Evolutionary conservation across 2,113 vertebrate species (phyloP).

Genomic region (Canis aureus): DNA sequence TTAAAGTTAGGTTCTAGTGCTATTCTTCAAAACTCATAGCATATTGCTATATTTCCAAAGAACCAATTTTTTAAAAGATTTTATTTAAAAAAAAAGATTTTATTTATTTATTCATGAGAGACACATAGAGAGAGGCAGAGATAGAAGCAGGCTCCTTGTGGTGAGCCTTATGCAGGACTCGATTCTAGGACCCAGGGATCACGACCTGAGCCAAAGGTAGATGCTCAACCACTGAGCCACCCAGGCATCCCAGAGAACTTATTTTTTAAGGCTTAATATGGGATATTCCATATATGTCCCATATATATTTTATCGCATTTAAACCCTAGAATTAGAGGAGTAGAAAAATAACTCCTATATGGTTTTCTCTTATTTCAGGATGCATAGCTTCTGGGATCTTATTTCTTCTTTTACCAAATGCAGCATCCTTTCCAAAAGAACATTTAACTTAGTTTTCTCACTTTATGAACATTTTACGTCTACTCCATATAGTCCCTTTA

Average conservation of each 20-base stretch:
- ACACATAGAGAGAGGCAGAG: too few species aligned
- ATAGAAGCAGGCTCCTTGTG: too few species aligned
- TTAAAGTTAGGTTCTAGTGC: neutral
- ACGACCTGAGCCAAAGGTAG: too few species aligned
- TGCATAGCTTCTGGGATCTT: neutral
- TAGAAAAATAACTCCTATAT: neutral
- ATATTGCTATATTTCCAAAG: constrained; percentile 34
- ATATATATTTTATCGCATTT: constrained; percentile 3
- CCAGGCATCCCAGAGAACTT: neutral
- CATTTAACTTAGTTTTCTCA: neutral
- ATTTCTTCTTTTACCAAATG: neutral
- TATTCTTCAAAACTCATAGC: neutral
- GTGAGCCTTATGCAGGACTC: too few species aligned
- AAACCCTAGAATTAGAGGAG: neutral
- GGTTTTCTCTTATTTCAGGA: constrained; percentile 29
- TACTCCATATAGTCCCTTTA: neutral
- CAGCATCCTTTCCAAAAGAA: constrained; percentile 1
- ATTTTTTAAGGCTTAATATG: neutral
- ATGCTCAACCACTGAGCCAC: too few species aligned
- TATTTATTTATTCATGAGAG: too few species aligned
- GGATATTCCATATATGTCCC: neutral
- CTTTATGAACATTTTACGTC: neutral
- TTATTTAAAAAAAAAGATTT: too few species aligned
- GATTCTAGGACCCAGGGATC: too few species aligned
- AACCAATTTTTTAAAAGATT: neutral